Evolutionary conservation across 2,888 invertebrate genomes (phyloP), one percentile per base, ranked within the genome.

Genomic region (Dendrolimus pini): DNA sequence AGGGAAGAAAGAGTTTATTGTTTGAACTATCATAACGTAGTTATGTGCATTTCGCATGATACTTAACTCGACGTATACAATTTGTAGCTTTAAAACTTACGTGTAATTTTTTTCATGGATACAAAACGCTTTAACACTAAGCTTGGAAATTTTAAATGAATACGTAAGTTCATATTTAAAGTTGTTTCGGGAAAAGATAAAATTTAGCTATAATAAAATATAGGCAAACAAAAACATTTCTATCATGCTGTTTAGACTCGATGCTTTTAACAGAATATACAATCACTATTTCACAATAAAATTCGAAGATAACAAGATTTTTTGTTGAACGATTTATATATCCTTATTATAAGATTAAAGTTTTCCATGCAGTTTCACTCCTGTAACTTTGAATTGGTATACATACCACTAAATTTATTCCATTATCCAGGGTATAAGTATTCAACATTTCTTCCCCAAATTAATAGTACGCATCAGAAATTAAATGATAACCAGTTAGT

Each of bases 1-100:
- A 66, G 67, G 70, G 72, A 76, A 74, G 75, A 77, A 77, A 72
- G 75, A 78, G 75, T 74, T 78, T 77, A 80, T 78, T 78, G 77
- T 77, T 72, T 69, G 72, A 75, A 76, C 78, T 80, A 82, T 77
- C 72, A 72, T 75, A 65, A 73, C 67, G 68, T 68, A 64, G 69
- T 72, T 68, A 65, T 65, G 64, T 63, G 63, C 62, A 65, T 62
- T 77, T 75, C 67, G 65, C 74, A 69, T 67, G 72, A 69, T 72
- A 73, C 73, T 80, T 75, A 74, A 67, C 65, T 68, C 61, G 62
- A 64, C 65, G 70, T 68, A 72, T 71, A 74, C 64, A 65, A 63
- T 65, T 72, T 73, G 67, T 75, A 72, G 68, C 68, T 72, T 67
- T 65, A 66, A 62, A 70, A 65, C 71, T 71, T 73, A 68, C 67